A percentile compares a stretch with the other conserved stretches of the same genome.
phyloP scores from a whole-genome alignment of 2,797 vertebrate genomes.

The Phataginus tricuspis region DNA sequence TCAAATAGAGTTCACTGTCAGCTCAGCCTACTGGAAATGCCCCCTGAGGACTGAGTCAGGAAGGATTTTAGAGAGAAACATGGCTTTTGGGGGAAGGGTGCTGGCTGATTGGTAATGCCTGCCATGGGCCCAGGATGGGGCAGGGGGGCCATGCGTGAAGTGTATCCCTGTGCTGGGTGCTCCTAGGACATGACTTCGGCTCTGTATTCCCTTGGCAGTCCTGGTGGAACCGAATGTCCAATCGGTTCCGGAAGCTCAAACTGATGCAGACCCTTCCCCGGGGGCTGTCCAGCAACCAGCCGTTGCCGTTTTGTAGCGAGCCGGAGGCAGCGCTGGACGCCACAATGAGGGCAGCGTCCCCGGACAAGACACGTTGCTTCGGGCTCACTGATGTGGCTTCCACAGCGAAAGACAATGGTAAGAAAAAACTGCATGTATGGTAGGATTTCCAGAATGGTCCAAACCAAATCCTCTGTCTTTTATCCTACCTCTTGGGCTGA shows the following conservation, averaged over 20 bases:
- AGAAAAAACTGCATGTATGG: neutral
- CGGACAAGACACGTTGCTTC: constrained; percentile 76
- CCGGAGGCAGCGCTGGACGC: constrained; percentile 89
- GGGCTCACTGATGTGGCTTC: constrained; percentile 84
- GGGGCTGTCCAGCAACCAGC: constrained; percentile 92
- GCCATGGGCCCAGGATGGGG: neutral
- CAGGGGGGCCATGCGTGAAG: neutral
- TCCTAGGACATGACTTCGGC: neutral
- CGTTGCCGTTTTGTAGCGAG: constrained; percentile 92
- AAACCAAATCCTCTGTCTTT: neutral
- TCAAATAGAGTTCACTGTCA: neutral
- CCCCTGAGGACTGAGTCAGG: neutral
- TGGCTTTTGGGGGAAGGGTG: neutral
- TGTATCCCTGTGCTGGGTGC: neutral
- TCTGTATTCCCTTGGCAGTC: constrained; percentile 87
- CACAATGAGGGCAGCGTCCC: constrained; percentile 91
- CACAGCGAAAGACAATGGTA: constrained; percentile 90
- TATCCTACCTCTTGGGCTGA: neutral
- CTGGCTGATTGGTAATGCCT: neutral
- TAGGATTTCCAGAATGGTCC: neutral
- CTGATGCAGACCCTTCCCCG: constrained; percentile 96
- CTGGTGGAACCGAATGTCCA: constrained; percentile 99
- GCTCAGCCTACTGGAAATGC: neutral
- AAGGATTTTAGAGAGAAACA: neutral
- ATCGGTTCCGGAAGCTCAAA: constrained; percentile 96